Evolutionary conservation across 2,797 vertebrate species (phyloP).

Genomic region (Linurgus olivaceus): DNA sequence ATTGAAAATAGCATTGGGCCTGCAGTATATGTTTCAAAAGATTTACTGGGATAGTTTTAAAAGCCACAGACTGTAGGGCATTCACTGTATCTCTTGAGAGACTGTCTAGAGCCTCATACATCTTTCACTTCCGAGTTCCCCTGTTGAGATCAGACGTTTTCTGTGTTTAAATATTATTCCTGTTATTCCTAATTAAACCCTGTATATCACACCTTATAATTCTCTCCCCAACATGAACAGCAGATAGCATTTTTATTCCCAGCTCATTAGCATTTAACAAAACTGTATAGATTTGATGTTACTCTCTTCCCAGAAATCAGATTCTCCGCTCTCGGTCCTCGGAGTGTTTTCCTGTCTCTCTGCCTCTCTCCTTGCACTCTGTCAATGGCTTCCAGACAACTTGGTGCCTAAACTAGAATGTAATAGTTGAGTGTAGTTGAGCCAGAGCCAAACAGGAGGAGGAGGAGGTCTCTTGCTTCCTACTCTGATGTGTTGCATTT

Average conservation of each 20-base stretch:
- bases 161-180: background rate
- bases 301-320: conserved; percentile 15
- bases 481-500: background rate
- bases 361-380: background rate
- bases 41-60: background rate
- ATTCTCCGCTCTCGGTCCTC: background rate
- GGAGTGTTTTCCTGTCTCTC: background rate
- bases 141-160: background rate
- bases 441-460: background rate
- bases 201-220: background rate
- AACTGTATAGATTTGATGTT: background rate
- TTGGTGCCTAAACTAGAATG: conserved; percentile 17
- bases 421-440: background rate
- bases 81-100: background rate
- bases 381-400: conserved; percentile 14
- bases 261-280: background rate
- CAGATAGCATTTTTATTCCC: background rate
- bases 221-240: background rate
- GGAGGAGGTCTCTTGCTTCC: background rate
- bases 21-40: background rate
- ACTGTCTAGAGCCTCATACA: background rate
- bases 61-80: background rate
- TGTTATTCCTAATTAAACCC: background rate
- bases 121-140: background rate
- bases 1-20: background rate